Evolutionary conservation across 2,113 vertebrate species (phyloP).

Genomic region (Triplophysa tibetana): DNA sequence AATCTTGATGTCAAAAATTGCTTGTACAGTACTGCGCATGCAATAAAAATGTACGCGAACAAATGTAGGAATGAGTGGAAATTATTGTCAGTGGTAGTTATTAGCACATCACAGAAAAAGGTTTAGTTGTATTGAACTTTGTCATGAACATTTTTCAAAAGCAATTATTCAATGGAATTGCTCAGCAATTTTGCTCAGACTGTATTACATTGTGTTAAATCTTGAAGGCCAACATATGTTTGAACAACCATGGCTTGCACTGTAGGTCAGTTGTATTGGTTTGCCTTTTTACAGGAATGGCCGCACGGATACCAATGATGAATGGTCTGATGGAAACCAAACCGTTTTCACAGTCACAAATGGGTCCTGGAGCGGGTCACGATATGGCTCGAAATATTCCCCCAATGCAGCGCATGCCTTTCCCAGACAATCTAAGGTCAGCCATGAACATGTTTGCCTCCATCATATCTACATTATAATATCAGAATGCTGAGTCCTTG

Average conservation of each 20-base stretch:
- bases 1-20: no score
- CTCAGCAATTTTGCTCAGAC: no score
- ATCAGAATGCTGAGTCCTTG: background rate
- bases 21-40: background rate
- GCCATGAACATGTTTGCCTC: background rate
- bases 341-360: conserved; percentile 76
- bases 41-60: background rate
- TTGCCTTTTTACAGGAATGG: conserved; percentile 72
- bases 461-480: background rate
- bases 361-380: conserved; percentile 80
- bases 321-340: conserved; percentile 89
- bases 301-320: conserved; percentile 89
- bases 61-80: background rate
- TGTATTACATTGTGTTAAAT: conserved; percentile 2
- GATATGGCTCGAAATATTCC: conserved; percentile 79
- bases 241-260: background rate
- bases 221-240: background rate
- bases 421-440: conserved; percentile 80
- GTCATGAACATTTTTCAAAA: no score
- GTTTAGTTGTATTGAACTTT: no score
- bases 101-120: no score
- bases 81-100: background rate
- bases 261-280: background rate
- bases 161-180: no score
- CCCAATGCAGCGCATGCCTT: conserved; percentile 82